Percentiles rank a stretch among this genome's conserved stretches.
Conservation (phyloP, 2,797 vertebrate species). For the Muscicapa striata region DNA sequence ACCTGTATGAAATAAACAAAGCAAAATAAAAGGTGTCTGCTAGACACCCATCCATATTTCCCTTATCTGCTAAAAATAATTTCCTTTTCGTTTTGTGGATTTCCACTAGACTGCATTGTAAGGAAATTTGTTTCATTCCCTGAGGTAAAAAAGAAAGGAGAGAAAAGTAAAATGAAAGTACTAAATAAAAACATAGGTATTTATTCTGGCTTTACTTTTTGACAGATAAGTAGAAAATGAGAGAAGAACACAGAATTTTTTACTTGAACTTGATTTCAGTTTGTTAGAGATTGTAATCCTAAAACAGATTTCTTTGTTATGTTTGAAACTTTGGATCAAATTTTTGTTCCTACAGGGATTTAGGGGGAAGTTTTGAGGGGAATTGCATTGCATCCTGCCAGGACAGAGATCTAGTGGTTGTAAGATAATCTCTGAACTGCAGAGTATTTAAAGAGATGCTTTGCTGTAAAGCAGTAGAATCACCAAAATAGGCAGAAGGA, state of each 20-base stretch:
- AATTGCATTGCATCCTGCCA: background rate
- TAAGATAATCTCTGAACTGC: background rate
- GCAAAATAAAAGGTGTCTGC: background rate
- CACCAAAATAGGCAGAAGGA: background rate
- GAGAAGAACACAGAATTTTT: background rate
- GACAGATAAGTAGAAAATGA: background rate
- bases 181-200: background rate
- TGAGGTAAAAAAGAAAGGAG: background rate
- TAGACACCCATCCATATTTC: background rate
- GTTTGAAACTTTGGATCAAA: background rate
- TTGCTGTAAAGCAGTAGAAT: background rate
- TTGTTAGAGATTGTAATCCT: background rate
- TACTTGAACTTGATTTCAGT: background rate
- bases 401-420: background rate
- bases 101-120: background rate
- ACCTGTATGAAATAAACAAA: background rate
- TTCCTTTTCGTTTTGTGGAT: background rate
- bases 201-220: background rate
- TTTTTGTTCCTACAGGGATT: background rate
- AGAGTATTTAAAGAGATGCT: background rate
- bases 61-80: background rate
- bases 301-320: background rate
- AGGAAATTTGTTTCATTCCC: background rate
- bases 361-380: background rate
- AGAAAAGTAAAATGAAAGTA: background rate